A percentile compares a stretch with the other conserved stretches of the same genome.
These are phyloP conservation scores for Hipposideros armiger DNA, from an alignment of 2,113 vertebrate species.

Conservation along the genomic window DNA sequence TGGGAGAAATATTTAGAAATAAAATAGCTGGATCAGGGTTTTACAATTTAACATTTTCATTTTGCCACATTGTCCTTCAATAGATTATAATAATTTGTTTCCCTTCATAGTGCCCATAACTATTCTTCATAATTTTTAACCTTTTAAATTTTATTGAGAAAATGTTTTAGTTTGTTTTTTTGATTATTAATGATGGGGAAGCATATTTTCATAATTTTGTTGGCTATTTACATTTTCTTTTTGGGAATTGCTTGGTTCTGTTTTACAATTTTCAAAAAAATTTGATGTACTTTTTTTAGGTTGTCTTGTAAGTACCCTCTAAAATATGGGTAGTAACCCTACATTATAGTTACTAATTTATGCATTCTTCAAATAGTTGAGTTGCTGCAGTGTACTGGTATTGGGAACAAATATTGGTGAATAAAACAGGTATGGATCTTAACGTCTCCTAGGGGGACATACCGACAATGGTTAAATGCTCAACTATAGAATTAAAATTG, in stretches of 20 bases:
- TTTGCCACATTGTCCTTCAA: neutral
- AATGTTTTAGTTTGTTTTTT: neutral
- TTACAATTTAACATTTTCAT: neutral
- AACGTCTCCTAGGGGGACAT: neutral
- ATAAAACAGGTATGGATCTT: neutral
- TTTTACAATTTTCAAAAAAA: neutral
- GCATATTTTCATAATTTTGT: neutral
- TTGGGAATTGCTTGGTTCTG: neutral
- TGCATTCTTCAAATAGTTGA: neutral
- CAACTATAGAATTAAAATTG: neutral
- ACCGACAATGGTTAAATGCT: neutral
- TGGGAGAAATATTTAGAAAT: neutral
- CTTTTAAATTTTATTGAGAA: neutral
- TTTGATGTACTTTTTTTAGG: neutral
- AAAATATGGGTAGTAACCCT: neutral
- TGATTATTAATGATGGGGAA: neutral
- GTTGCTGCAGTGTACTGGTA: neutral
- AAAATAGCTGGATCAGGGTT: neutral
- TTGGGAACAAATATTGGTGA: neutral
- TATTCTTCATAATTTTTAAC: neutral
- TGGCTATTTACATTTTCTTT: constrained; percentile 4
- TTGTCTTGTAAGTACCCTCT: neutral
- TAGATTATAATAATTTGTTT: neutral
- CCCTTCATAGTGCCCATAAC: neutral
- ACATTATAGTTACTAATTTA: neutral